A percentile compares a stretch with the other conserved stretches of the same genome.
phyloP scores from a whole-genome alignment of 2,113 vertebrate species.

The Chaetops frenatus region DNA sequence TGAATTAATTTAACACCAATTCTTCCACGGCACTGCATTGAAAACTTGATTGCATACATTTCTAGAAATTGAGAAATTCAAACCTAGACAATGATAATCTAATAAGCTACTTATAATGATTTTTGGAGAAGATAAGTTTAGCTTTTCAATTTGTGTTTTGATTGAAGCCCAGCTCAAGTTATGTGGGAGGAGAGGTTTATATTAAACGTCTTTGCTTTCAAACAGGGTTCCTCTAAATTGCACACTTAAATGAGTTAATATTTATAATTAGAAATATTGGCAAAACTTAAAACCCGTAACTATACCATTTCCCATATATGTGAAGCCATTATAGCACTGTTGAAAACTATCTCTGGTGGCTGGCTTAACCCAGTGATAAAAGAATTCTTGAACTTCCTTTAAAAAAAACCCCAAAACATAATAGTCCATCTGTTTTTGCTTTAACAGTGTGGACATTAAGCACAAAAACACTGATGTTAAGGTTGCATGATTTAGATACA shows the following conservation, averaged over 20 bases:
- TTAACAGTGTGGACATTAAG: slow-evolving; percentile 44
- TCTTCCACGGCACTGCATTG: not conserved
- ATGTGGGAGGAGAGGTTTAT: slow-evolving; percentile 1
- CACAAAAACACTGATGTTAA: slow-evolving; percentile 45
- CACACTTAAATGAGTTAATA: slow-evolving; percentile 38
- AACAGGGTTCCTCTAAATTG: slow-evolving; percentile 41
- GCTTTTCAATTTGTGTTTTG: slow-evolving; percentile 34
- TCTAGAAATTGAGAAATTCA: slow-evolving; percentile 43
- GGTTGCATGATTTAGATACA: slow-evolving; percentile 31
- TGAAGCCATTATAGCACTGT: slow-evolving; percentile 10
- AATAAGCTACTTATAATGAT: slow-evolving; percentile 42
- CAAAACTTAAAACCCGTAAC: slow-evolving; percentile 27
- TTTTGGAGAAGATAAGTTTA: slow-evolving; percentile 13
- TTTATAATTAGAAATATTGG: slow-evolving; percentile 45
- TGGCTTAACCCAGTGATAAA: slow-evolving; percentile 32
- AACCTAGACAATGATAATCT: slow-evolving; percentile 26
- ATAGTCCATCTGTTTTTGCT: slow-evolving; percentile 51
- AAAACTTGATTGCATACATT: slow-evolving; percentile 34
- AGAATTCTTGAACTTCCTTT: not conserved
- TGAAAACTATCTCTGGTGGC: slow-evolving; percentile 33
- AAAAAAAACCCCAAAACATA: not conserved
- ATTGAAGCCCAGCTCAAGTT: slow-evolving; percentile 36
- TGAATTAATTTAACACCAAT: slow-evolving; percentile 47
- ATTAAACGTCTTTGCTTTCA: slow-evolving; percentile 46
- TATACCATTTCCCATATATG: slow-evolving; percentile 31